Percentiles rank a stretch among this genome's conserved stretches.
phyloP scores from a whole-genome alignment of 1,140 invertebrate genomes.

The Schlechtendalia chinensis region DNA sequence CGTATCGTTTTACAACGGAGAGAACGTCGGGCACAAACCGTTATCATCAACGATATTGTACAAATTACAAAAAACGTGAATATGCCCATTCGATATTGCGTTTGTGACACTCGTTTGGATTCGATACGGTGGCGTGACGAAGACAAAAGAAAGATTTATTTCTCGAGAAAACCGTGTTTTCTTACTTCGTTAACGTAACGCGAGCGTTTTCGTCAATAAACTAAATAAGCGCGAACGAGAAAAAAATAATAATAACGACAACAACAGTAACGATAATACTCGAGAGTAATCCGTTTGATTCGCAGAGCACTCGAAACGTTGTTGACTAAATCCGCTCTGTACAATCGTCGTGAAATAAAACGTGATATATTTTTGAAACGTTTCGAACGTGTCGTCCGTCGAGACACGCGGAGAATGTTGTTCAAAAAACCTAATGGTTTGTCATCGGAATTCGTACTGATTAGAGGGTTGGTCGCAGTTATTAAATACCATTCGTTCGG shows the following conservation, averaged over 20 bases:
- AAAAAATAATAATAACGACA: background rate
- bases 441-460: too few species aligned
- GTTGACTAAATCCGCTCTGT: background rate
- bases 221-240: background rate
- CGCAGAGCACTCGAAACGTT: background rate
- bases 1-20: slow-evolving; percentile 40
- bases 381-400: background rate
- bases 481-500: too few species aligned
- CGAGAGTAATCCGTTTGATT: background rate
- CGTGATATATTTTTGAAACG: too few species aligned
- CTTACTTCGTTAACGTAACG: background rate
- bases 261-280: too few species aligned
- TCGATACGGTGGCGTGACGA: too few species aligned
- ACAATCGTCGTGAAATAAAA: background rate
- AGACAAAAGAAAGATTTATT: background rate
- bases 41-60: slow-evolving; percentile 15
- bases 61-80: slow-evolving; percentile 27
- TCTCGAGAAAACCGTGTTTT: background rate
- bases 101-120: slow-evolving; percentile 1
- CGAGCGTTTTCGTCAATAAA: slow-evolving; percentile 18
- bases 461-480: too few species aligned
- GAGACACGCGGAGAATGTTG: background rate
- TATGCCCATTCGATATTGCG: background rate
- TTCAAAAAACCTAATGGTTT: background rate
- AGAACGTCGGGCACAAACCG: slow-evolving; percentile 10